These are phyloP conservation scores for Taphrorychus bicolor DNA, from an alignment of 2,888 invertebrate genomes.

Conservation along the genomic window DNA sequence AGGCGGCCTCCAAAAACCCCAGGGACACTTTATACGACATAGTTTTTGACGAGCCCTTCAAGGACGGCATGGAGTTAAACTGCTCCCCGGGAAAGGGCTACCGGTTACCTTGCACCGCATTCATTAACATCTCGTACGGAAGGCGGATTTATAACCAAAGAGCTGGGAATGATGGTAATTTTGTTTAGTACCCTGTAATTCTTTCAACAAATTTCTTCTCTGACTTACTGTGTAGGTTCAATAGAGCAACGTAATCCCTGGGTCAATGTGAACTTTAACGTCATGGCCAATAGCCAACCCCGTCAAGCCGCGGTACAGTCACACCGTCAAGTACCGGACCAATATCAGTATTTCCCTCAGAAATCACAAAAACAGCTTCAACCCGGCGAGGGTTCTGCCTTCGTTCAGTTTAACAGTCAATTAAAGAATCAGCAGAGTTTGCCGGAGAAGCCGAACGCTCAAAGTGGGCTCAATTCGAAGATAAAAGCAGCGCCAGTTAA, in stretches of 20 bases:
- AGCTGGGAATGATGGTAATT: conserved; percentile 46
- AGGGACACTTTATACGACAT: conserved; percentile 75
- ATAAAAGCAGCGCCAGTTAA: neutral
- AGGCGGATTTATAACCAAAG: conserved; percentile 57
- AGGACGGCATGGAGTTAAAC: conserved; percentile 68
- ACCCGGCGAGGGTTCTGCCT: conserved; percentile 24
- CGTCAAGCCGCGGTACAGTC: too few species aligned
- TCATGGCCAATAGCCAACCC: neutral
- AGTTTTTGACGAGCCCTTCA: conserved; percentile 80
- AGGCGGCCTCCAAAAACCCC: conserved; percentile 46
- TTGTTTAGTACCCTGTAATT: too few species aligned
- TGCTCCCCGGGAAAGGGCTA: conserved; percentile 64
- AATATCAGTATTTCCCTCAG: neutral
- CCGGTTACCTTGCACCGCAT: conserved; percentile 61
- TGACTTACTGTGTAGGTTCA: conserved; percentile 6
- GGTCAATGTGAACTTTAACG: neutral
- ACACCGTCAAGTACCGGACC: conserved; percentile 13
- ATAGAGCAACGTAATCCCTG: conserved; percentile 10
- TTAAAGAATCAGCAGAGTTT: neutral
- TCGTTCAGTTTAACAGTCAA: conserved; percentile 22
- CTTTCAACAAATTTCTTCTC: too few species aligned
- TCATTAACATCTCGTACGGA: conserved; percentile 70
- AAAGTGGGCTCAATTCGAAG: neutral
- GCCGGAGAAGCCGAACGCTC: neutral
- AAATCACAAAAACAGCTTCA: neutral